A percentile compares a stretch with the other conserved stretches of the same genome.
Evolutionary conservation across 2,113 vertebrate genomes (phyloP).

Genomic region (Hiodon alosoides): DNA sequence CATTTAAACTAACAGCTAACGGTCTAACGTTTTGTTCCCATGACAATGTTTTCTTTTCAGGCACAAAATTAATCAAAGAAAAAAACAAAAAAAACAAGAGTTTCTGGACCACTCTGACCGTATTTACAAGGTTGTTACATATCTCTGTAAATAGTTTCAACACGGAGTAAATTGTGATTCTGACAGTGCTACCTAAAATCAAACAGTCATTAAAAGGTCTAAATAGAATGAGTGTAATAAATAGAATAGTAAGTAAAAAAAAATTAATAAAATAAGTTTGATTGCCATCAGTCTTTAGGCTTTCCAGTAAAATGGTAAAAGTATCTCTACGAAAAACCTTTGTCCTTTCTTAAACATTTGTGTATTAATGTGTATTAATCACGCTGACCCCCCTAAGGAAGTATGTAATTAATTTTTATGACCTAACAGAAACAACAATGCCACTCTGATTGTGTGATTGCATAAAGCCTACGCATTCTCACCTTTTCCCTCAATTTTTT

Average conservation of each 20-base stretch:
- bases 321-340: neutral
- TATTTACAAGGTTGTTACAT: neutral
- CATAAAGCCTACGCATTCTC: neutral
- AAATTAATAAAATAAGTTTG: too few relatives aligned
- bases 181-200: too few relatives aligned
- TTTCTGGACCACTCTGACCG: neutral
- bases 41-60: conserved; percentile 33
- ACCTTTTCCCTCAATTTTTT: neutral
- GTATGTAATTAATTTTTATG: neutral
- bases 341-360: neutral
- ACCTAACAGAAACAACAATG: conserved; percentile 3
- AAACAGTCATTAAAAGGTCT: too few relatives aligned
- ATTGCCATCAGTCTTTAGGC: too few relatives aligned
- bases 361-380: conserved; percentile 6
- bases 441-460: neutral
- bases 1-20: conserved; percentile 54
- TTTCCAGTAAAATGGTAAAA: neutral
- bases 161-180: neutral
- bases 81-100: neutral
- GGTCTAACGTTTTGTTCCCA: neutral
- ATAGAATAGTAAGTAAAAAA: neutral
- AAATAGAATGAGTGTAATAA: neutral
- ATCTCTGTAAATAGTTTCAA: conserved; percentile 1
- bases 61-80: neutral
- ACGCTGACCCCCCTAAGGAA: neutral